A percentile compares a stretch with the other conserved stretches of the same genome.
Conservation (phyloP, 2,888 invertebrate species). For the Serripes groenlandicus region DNA sequence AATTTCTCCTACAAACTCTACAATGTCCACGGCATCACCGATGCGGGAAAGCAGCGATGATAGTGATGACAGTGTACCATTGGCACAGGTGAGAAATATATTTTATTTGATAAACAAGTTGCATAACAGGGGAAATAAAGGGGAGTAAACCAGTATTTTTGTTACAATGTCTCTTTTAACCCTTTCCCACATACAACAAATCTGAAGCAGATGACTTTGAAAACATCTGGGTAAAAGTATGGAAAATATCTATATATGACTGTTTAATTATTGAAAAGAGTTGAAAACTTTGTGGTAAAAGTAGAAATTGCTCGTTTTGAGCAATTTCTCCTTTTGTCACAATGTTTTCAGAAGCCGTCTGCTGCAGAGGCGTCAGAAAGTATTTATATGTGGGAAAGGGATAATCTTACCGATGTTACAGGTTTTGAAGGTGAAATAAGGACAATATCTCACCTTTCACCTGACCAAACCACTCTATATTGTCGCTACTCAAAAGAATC, state of each 20-base stretch:
- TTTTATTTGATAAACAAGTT: not conserved
- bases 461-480: no score
- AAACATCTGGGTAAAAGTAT: no score
- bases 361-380: no score
- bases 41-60: slow-evolving; percentile 93
- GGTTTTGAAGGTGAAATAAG: no score
- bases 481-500: no score
- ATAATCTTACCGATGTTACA: no score
- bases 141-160: no score
- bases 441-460: no score
- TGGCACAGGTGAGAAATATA: slow-evolving; percentile 82
- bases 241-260: no score
- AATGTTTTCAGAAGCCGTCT: not conserved
- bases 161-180: not conserved
- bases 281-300: not conserved
- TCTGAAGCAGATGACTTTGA: not conserved
- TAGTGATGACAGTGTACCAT: slow-evolving; percentile 91
- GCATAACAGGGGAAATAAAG: no score
- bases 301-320: not conserved
- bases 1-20: slow-evolving; percentile 41
- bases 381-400: no score
- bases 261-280: no score
- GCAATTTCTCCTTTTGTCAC: not conserved
- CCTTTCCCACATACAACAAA: not conserved
- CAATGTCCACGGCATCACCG: slow-evolving; percentile 85